A percentile compares a stretch with the other conserved stretches of the same genome.
phyloP scores from a whole-genome alignment of 2,797 vertebrate species.

The Vireo griseus region DNA sequence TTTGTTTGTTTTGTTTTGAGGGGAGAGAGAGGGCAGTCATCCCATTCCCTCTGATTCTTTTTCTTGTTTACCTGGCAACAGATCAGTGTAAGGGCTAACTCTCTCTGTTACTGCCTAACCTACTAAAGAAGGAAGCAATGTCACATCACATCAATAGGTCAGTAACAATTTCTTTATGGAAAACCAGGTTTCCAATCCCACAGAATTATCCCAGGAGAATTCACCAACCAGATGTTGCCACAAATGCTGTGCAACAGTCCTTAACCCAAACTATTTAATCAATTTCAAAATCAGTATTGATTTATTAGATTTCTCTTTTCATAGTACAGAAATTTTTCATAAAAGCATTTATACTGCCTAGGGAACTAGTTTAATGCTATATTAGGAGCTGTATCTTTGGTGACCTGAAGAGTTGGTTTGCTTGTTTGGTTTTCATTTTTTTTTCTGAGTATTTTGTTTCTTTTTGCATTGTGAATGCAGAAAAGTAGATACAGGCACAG shows the following conservation, averaged over 20 bases:
- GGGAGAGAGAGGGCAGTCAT: background rate
- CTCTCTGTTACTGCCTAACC: background rate
- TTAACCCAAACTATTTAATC: background rate
- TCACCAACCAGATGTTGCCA: background rate
- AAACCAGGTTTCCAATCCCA: background rate
- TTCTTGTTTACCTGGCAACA: background rate
- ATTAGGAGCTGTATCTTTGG: background rate
- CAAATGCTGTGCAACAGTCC: background rate
- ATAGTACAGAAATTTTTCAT: background rate
- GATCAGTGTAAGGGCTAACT: background rate
- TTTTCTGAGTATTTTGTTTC: background rate
- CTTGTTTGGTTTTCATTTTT: background rate
- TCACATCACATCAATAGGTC: background rate
- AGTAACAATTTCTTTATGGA: constrained; percentile 4
- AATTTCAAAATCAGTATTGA: background rate
- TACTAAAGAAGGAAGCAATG: background rate
- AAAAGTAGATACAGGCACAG: background rate
- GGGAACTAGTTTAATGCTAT: background rate
- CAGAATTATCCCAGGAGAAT: background rate
- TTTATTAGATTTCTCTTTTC: background rate
- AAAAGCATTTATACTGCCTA: background rate
- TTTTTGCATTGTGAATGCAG: background rate
- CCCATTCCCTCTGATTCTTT: background rate
- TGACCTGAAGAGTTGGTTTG: background rate
- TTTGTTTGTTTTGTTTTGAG: background rate